Conservation (phyloP, 1,140 invertebrate species). For the Lepidotrigona ventralis region DNA sequence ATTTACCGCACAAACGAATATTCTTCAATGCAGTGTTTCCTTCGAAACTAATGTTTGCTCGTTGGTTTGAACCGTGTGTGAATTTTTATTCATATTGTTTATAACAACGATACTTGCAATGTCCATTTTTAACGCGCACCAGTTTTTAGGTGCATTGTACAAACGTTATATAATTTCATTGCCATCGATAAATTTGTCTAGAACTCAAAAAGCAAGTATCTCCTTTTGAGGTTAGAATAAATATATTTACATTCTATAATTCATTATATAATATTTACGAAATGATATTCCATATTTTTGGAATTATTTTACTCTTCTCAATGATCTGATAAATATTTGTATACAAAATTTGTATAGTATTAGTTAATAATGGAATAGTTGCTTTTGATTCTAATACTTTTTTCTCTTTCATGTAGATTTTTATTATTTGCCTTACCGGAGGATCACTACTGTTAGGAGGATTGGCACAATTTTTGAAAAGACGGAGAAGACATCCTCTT, state of each 20-base stretch:
- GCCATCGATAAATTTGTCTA: constrained; percentile 72
- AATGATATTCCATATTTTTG: not conserved
- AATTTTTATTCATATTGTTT: constrained; percentile 49
- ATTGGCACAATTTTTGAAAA: constrained; percentile 77
- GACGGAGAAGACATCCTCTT: constrained; percentile 73
- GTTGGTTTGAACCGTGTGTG: not conserved
- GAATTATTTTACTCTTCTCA: not conserved
- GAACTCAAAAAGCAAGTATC: constrained; percentile 75
- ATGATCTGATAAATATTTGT: not conserved
- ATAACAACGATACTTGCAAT: constrained; percentile 62
- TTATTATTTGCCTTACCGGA: constrained; percentile 76
- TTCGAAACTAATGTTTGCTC: constrained; percentile 29
- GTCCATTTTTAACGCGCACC: constrained; percentile 65
- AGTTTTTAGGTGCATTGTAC: constrained; percentile 70
- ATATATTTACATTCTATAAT: constrained; percentile 52
- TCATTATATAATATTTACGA: constrained; percentile 68
- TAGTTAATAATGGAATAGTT: not conserved
- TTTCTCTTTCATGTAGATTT: constrained; percentile 67
- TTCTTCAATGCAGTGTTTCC: constrained; percentile 12
- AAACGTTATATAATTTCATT: constrained; percentile 67
- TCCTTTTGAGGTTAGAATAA: constrained; percentile 62
- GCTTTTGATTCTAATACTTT: constrained; percentile 7
- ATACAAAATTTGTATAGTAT: constrained; percentile 14
- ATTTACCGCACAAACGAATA: constrained; percentile 34
- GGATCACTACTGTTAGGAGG: constrained; percentile 75